phyloP scores from a whole-genome alignment of 2,113 vertebrate species.

The Dromiciops gliroides region DNA sequence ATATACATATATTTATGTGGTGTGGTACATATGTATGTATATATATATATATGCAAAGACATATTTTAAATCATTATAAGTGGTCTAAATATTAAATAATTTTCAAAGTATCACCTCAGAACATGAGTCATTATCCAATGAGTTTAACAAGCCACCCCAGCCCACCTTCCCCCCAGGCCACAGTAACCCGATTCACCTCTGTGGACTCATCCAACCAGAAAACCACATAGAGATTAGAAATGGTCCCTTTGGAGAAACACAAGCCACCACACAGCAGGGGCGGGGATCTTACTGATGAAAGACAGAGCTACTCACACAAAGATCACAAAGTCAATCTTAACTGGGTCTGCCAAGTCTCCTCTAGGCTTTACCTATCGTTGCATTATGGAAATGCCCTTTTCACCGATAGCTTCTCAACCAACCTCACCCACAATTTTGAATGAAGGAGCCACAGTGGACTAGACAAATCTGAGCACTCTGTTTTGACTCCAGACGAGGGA shows the following conservation, averaged over 20 bases:
- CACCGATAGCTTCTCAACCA: background rate
- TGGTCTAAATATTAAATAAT: background rate
- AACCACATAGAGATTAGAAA: background rate
- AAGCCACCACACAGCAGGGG: too few species aligned
- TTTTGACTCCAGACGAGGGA: background rate
- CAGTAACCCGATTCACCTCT: background rate
- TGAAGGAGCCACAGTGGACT: background rate
- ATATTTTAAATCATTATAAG: constrained; percentile 51
- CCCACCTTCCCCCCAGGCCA: background rate
- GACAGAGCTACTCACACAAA: background rate
- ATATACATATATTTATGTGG: too few species aligned
- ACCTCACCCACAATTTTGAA: background rate
- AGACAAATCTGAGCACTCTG: background rate
- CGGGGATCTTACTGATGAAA: background rate
- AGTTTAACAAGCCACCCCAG: background rate
- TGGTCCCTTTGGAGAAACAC: background rate
- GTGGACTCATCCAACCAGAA: background rate
- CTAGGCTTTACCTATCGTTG: background rate
- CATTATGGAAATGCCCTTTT: background rate
- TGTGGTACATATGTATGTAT: too few species aligned
- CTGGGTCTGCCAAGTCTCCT: background rate
- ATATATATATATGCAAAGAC: background rate
- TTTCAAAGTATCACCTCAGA: constrained; percentile 19
- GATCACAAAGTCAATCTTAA: background rate
- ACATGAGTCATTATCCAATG: background rate